Base-by-base conservation (phyloP, 2,797 vertebrate genomes). In the Oreonectes daqikongensis region DNA sequence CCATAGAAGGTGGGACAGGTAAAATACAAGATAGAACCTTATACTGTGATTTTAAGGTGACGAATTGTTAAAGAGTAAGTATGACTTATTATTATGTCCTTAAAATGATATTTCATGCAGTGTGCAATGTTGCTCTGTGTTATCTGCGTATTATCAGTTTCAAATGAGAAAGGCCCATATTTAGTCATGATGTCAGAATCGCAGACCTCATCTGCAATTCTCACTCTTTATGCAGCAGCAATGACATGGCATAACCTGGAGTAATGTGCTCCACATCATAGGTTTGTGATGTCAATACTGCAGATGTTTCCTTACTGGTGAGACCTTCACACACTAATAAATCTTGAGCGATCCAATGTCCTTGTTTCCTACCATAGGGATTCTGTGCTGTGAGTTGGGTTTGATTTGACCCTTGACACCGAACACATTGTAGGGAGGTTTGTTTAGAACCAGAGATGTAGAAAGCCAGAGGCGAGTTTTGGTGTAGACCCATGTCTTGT, bases 401-500 rank as follows among this genome's bases (percentile, higher is more conserved):
- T 69, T 65, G 24, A 60, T 52, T 20, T 72, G 55, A 69, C 72
- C 48, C 79, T 70, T 75, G 75, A 78, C 80, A 32, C 26, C 30
- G 10, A 38, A 60, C 20, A 50, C 59, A 46, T 50, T 68, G 64
- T 46, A 30, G 22, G 69, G 68, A 55, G 68, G 63, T 67, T 32
- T 68, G 63, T 61, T 42, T 65, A 5, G 72, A 35, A 46, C 12
- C 59, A 55, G 73, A 24, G 32, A 40, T 32, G 2, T 55, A 5
- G 22, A 24, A 3, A 50, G 22, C 42, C 20, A 18, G 14, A 24
- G 20, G 40, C 8, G 26, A 46, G 46, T n/a, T n/a, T n/a, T n/a
- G n/a, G n/a, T n/a, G n/a, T n/a, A n/a, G n/a, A n/a, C n/a, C n/a
- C n/a, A n/a, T n/a, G n/a, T n/a, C n/a, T n/a, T 44, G 24, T 18